A percentile compares a stretch with the other conserved stretches of the same genome.
phyloP scores from a whole-genome alignment of 2,888 invertebrate species.

The Lepidocyrtinus sp. region DNA sequence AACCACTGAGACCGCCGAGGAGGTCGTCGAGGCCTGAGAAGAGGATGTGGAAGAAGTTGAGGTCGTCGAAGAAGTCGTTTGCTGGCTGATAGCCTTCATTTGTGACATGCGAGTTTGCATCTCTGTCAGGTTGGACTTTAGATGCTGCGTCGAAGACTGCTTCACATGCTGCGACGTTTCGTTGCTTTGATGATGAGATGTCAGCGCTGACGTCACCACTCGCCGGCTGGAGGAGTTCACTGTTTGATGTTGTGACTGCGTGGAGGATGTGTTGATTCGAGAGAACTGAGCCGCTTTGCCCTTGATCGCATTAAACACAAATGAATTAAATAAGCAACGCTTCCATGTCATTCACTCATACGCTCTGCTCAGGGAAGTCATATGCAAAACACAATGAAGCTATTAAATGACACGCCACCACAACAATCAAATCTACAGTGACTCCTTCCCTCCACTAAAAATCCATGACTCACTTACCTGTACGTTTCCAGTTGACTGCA shows the following conservation, averaged over 20 bases:
- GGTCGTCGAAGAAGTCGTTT: constrained; percentile 65
- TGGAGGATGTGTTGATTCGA: constrained; percentile 65
- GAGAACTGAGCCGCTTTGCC: constrained; percentile 69
- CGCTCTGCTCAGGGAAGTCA: constrained; percentile 39
- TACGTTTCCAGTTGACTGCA: constrained; percentile 69
- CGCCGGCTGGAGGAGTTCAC: constrained; percentile 67
- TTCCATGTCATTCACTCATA: too few species aligned
- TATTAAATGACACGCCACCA: neutral
- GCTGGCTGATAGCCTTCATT: constrained; percentile 81
- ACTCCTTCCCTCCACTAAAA: neutral
- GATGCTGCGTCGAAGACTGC: constrained; percentile 64
- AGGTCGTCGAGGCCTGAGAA: constrained; percentile 48
- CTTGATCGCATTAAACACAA: constrained; percentile 40
- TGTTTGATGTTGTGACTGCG: constrained; percentile 65
- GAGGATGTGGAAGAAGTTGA: constrained; percentile 66
- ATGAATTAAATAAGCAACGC: too few species aligned
- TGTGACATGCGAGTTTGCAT: constrained; percentile 89
- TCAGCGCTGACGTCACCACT: constrained; percentile 51
- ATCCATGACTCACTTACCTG: constrained; percentile 62
- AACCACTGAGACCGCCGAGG: constrained; percentile 48
- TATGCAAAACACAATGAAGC: neutral
- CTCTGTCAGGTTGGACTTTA: constrained; percentile 83
- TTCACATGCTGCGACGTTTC: constrained; percentile 62
- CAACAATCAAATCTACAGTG: neutral
- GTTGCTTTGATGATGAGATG: constrained; percentile 63